Evolutionary conservation across 2,797 vertebrate species (phyloP).

Genomic region (Craterocephalus amniculus): DNA sequence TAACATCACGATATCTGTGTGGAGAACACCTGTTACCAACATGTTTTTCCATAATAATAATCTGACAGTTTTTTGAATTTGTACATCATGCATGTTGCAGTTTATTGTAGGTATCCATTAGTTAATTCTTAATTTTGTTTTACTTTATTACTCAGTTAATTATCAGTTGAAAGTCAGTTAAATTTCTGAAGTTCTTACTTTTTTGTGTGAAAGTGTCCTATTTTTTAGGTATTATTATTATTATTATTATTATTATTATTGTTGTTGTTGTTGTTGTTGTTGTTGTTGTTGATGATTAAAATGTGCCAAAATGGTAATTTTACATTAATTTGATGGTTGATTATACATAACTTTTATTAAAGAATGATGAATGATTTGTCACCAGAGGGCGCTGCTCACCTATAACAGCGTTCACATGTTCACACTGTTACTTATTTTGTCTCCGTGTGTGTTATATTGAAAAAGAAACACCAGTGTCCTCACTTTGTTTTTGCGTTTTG

Average conservation of each 20-base stretch:
- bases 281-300: too few species aligned
- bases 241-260: too few species aligned
- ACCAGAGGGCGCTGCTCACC: slow-evolving; percentile 10
- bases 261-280: too few species aligned
- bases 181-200: not conserved
- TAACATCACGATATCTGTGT: not conserved
- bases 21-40: too few species aligned
- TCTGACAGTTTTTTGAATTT: not conserved
- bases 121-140: too few species aligned
- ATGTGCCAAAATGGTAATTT: not conserved
- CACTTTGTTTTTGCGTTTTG: slow-evolving; percentile 55
- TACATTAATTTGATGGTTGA: not conserved
- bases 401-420: not conserved
- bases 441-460: not conserved
- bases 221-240: too few species aligned
- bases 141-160: too few species aligned
- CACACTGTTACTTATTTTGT: not conserved
- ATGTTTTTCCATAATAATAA: too few species aligned
- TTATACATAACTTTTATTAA: not conserved
- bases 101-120: too few species aligned
- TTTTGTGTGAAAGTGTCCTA: too few species aligned
- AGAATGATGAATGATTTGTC: not conserved
- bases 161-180: too few species aligned
- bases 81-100: not conserved
- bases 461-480: not conserved